Evolutionary conservation across 2,888 invertebrate genomes (phyloP), one percentile per base, ranked within the genome.

Genomic region (Athalia circularis): DNA sequence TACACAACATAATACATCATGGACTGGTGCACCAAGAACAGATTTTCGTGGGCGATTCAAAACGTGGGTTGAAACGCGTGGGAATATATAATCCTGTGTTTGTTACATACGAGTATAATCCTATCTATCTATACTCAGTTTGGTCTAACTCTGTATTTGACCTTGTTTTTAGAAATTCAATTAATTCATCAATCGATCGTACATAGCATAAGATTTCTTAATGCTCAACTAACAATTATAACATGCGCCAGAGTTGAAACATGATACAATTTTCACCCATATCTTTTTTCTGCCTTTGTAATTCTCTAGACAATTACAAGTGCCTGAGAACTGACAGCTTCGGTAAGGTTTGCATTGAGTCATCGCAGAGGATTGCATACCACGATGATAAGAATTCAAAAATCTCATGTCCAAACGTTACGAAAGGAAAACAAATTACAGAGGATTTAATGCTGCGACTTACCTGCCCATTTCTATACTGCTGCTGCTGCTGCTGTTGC

Each of bases 401-500:
- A 29, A 29, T 29, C 29, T 29, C 29, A 29, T 29, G 29, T 29
- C 29, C 29, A 29, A 29, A 29, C 29, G 29, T 29, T 29, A 29
- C 29, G 29, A 29, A 29, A 29, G 29, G 29, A 29, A 29, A 29
- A 29, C 2, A 29, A 29, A 29, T 29, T 29, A 29, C 29, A 29
- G 29, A 29, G 29, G 29, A 29, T 29, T 29, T 29, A 29, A 29
- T 29, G 47, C 64, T 45, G 67, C 74, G 67, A 84, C 88, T 87
- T 83, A 90, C 90, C 87, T 91, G 90, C 82, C 90, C 90, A 84
- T 91, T 90, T 81, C 90, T 87, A 65, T 88, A 90, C 82, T 89
- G 90, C 90, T 92, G 90, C 90, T 92, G 93, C 87, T 91, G 93
- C 90, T 94, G 94, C 82, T 93, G 89, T 83, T 92, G 93, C 81